Percentiles rank a stretch among this genome's conserved stretches.
phyloP scores from a whole-genome alignment of 2,113 vertebrate species.

The Trachemys scripta region DNA sequence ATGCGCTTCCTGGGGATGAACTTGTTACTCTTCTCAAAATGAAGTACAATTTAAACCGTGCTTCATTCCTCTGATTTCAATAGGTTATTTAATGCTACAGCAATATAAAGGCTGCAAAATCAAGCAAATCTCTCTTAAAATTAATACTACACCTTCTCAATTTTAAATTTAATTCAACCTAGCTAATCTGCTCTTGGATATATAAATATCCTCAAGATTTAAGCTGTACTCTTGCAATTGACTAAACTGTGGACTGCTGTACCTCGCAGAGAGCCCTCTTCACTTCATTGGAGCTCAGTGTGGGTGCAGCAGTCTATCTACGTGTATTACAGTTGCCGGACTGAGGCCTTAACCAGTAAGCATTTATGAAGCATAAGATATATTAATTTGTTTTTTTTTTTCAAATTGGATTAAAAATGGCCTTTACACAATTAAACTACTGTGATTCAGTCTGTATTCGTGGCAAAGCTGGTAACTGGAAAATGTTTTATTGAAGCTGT shows the following conservation, averaged over 20 bases:
- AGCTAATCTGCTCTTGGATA: not conserved
- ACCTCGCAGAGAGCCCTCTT: not conserved
- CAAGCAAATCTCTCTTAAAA: slow-evolving; percentile 14
- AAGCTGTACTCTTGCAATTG: not conserved
- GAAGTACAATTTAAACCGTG: not conserved
- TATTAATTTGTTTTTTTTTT: not conserved
- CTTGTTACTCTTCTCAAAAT: not conserved
- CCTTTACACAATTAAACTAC: not conserved
- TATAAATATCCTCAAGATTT: not conserved
- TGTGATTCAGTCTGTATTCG: not conserved
- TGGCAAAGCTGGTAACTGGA: not conserved
- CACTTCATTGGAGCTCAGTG: not conserved
- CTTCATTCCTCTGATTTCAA: not conserved
- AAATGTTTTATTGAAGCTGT: not conserved
- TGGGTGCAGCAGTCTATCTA: not conserved
- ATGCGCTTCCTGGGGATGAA: not conserved
- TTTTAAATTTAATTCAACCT: slow-evolving; percentile 26
- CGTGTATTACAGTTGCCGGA: not conserved
- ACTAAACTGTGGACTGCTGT: not conserved
- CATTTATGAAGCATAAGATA: not conserved
- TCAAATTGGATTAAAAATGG: not conserved
- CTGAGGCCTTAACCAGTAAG: not conserved
- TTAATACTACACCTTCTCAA: not conserved
- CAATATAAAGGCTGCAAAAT: not conserved
- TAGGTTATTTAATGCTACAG: not conserved